Conservation (phyloP, 2,888 invertebrate genomes). For the Harpalus rufipes region DNA sequence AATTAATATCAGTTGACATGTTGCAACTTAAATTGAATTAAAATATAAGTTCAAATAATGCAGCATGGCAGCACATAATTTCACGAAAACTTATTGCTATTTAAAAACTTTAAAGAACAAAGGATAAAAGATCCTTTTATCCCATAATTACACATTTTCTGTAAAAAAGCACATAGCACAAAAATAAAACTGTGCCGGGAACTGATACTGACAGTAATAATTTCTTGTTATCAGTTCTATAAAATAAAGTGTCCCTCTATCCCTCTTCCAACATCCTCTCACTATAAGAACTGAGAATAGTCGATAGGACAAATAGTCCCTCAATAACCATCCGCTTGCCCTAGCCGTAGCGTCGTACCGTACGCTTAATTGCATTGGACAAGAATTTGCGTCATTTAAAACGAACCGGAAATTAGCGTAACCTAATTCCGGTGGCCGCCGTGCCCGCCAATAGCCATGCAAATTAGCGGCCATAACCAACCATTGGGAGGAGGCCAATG, state of each 20-base stretch:
- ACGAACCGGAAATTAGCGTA: constrained; percentile 66
- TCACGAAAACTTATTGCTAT: too few relatives aligned
- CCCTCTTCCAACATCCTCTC: neutral
- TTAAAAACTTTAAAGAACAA: too few relatives aligned
- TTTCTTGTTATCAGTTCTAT: constrained; percentile 9
- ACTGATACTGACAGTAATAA: neutral
- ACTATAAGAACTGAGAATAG: constrained; percentile 22
- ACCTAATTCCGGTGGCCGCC: constrained; percentile 61
- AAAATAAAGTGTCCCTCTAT: constrained; percentile 7
- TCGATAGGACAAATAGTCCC: constrained; percentile 54
- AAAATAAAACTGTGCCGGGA: neutral
- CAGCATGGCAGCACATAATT: too few relatives aligned
- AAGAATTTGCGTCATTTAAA: constrained; percentile 66
- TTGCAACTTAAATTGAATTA: too few relatives aligned
- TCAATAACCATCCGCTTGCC: constrained; percentile 21
- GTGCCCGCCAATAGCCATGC: constrained; percentile 63
- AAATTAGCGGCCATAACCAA: constrained; percentile 62
- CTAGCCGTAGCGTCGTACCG: constrained; percentile 5
- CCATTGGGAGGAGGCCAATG: constrained; percentile 28
- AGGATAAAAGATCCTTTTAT: too few relatives aligned
- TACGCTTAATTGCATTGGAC: constrained; percentile 62
- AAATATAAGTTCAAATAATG: too few relatives aligned
- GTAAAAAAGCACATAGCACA: too few relatives aligned
- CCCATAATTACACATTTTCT: too few relatives aligned
- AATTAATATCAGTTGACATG: too few relatives aligned